phyloP scores from a whole-genome alignment of 2,113 vertebrate genomes.

The Rafetus swinhoei region DNA sequence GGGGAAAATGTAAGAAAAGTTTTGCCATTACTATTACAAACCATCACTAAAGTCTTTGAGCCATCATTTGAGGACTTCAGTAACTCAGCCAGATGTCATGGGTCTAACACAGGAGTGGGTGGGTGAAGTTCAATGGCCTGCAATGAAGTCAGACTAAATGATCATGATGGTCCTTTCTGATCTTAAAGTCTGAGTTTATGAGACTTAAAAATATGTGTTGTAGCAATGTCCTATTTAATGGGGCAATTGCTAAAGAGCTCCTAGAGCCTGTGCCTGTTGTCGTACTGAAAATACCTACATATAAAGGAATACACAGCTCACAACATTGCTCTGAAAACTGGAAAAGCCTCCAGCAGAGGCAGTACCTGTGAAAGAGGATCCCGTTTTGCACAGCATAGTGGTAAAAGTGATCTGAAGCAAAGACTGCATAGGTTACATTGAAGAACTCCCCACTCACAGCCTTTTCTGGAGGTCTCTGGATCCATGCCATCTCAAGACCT shows the following conservation, averaged over 20 bases:
- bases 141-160: too few relatives aligned
- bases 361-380: conserved; percentile 82
- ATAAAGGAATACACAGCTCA: background rate
- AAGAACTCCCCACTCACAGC: conserved; percentile 83
- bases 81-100: too few relatives aligned
- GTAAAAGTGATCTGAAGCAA: conserved; percentile 83
- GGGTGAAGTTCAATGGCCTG: too few relatives aligned
- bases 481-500: conserved; percentile 92
- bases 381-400: conserved; percentile 81
- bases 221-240: background rate
- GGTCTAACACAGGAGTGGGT: too few relatives aligned
- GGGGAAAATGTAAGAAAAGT: background rate
- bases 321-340: background rate
- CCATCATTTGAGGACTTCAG: too few relatives aligned
- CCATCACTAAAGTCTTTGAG: background rate
- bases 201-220: too few relatives aligned
- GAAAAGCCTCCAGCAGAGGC: background rate
- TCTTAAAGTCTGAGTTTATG: background rate
- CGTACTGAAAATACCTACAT: background rate
- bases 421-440: conserved; percentile 81
- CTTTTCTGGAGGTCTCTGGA: conserved; percentile 83
- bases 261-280: background rate
- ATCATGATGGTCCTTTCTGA: background rate
- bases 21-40: background rate
- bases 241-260: background rate